Conservation (phyloP, 2,113 vertebrate species). For the Gallinago paraguaiae region DNA sequence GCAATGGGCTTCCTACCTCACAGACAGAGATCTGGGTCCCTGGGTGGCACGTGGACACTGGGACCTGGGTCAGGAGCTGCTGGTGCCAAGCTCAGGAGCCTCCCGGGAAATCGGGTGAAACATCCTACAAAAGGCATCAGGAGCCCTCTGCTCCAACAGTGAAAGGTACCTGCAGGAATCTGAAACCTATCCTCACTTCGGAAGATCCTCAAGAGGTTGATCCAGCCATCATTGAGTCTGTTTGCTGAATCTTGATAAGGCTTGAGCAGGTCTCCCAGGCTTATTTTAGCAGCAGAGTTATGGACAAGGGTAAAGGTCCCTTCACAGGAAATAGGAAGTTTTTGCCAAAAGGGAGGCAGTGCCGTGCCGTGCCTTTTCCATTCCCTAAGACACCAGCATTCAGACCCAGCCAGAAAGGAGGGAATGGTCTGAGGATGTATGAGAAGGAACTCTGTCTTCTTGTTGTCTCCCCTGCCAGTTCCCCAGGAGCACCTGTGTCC, state of each 20-base stretch:
- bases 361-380: not conserved
- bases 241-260: not conserved
- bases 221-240: not conserved
- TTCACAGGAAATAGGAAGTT: not conserved
- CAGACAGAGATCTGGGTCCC: not conserved
- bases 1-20: not conserved
- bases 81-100: not conserved
- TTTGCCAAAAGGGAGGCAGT: not conserved
- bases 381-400: not conserved
- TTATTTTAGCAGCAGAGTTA: not conserved
- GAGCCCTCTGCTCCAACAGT: not conserved
- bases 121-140: not conserved
- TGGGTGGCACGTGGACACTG: rapidly evolving
- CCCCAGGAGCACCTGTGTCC: not conserved
- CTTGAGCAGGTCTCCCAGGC: not conserved
- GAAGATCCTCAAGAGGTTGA: not conserved
- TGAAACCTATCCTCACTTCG: not conserved
- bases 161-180: not conserved
- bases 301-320: not conserved
- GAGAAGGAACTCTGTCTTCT: not conserved
- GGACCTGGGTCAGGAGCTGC: not conserved
- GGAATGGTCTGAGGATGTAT: not conserved
- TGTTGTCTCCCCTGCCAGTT: not conserved
- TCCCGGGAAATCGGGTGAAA: not conserved
- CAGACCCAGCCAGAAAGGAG: not conserved